phyloP scores from a whole-genome alignment of 2,797 vertebrate genomes.

The Dendrocincla tyrannina region DNA sequence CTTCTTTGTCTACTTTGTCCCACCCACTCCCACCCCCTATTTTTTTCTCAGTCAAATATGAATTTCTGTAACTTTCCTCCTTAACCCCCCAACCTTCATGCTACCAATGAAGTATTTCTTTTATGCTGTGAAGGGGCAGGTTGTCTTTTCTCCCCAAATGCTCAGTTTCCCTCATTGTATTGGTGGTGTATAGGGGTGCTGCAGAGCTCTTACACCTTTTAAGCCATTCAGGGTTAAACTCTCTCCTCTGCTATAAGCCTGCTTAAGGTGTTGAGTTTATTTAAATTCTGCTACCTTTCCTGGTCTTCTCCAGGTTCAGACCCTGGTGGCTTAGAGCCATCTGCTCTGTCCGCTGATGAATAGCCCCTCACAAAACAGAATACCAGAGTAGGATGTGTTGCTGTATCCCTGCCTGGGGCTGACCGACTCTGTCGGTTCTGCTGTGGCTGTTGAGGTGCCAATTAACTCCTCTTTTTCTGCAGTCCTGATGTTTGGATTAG shows the following conservation, averaged over 20 bases:
- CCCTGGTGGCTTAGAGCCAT: not conserved
- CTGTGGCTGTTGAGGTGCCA: not conserved
- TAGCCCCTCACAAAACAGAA: not conserved
- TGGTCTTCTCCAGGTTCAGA: not conserved
- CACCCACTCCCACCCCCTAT: fast-evolving
- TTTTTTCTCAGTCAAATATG: not conserved
- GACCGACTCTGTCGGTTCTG: not conserved
- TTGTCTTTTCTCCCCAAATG: not conserved
- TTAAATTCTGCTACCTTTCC: not conserved
- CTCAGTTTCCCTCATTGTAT: not conserved
- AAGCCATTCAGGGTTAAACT: not conserved
- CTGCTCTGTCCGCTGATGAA: not conserved
- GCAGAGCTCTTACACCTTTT: not conserved
- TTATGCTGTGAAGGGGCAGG: not conserved
- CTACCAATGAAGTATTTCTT: not conserved
- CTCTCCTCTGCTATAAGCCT: not conserved
- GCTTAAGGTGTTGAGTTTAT: not conserved
- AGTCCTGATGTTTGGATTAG: not conserved
- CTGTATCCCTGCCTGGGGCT: not conserved
- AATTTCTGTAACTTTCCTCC: not conserved
- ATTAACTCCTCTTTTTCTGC: not conserved
- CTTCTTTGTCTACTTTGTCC: not conserved
- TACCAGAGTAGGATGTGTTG: not conserved
- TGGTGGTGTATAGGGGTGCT: not conserved
- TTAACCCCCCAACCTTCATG: not conserved